Evolutionary conservation across 2,888 invertebrate genomes (phyloP).

Genomic region (Phymatocera aterrima): DNA sequence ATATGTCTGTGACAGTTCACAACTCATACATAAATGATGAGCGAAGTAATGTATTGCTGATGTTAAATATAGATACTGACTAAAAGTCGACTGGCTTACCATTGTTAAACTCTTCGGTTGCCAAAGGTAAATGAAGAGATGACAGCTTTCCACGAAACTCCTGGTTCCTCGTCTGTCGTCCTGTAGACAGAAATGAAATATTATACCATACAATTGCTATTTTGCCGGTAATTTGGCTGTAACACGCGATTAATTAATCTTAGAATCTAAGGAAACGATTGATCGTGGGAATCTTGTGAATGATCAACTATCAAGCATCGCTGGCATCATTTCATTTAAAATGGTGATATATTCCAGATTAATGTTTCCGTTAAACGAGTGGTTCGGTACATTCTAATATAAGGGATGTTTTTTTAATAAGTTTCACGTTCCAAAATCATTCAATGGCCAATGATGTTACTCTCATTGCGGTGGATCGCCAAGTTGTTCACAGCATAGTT

Average conservation of each 20-base stretch:
- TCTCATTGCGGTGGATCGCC: too few relatives aligned
- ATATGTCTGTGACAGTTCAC: neutral
- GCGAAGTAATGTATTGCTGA: neutral
- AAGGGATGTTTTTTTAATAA: too few relatives aligned
- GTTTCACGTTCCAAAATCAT: too few relatives aligned
- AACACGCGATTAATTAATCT: slow-evolving; percentile 35
- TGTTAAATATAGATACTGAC: neutral
- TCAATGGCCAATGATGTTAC: too few relatives aligned
- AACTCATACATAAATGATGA: neutral
- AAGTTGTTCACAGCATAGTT: too few relatives aligned
- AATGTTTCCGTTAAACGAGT: too few relatives aligned
- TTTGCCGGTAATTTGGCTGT: neutral
- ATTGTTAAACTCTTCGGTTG: slow-evolving; percentile 62
- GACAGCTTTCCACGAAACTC: slow-evolving; percentile 63
- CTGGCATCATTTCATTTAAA: slow-evolving; percentile 5
- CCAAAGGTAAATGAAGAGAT: slow-evolving; percentile 63
- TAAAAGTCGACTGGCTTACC: slow-evolving; percentile 57
- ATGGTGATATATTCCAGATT: neutral
- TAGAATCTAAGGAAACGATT: slow-evolving; percentile 5
- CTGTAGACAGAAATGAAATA: slow-evolving; percentile 54
- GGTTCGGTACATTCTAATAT: too few relatives aligned
- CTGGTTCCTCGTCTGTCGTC: slow-evolving; percentile 67
- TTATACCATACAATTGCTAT: slow-evolving; percentile 8
- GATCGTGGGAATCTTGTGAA: slow-evolving; percentile 1
- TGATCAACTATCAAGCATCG: slow-evolving; percentile 10